Evolutionary conservation across 2,113 vertebrate genomes (phyloP), one percentile per base, ranked within the genome.

Genomic region (Gobius niger): DNA sequence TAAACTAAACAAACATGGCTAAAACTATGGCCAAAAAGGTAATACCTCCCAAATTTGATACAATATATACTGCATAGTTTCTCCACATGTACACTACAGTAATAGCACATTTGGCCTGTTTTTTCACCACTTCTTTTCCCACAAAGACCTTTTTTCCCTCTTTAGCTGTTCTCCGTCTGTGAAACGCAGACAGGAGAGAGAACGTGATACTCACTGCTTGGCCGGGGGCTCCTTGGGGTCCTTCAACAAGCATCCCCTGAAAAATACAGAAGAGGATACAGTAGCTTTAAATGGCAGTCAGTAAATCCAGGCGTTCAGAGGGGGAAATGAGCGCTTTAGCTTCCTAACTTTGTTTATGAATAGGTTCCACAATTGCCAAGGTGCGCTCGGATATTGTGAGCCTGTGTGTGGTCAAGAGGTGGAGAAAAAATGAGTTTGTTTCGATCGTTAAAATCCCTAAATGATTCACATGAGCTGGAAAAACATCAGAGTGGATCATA

Each of bases 231-330:
- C 98, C 97, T 9, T 93, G 94, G 66, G 95, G 94, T 86, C 98
- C 98, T 93, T 99, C 96, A 78, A 99, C 90, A 80, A 99, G 94
- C 98, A 99, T 99, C 44, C 97, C 97, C 97, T 99, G 76, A 73
- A 91, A 91, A 82, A 64, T 1, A 61, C 76, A 86, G 85, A 81
- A 69, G 72, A 80, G 62, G 77, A 87, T 82, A 87, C 76, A 88
- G 87, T 87, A 87, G 89, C 89, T 81, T 89, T 90, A 81, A 47
- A 78, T 73, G 50, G 46, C 40, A 71, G 82, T 59, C 72, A 50
- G 61, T 79, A 81, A 87, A 82, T 83, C 77, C 77, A 69, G 63
- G 19, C 4, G 15, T 50, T 4, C 57, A 42, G 13, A 87, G 59
- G 76, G 76, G 61, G 73, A 60, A 75, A 59, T 59, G 47, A 63